Base-by-base conservation (phyloP, 1,140 invertebrate species). In the Heterodera schachtii region DNA sequence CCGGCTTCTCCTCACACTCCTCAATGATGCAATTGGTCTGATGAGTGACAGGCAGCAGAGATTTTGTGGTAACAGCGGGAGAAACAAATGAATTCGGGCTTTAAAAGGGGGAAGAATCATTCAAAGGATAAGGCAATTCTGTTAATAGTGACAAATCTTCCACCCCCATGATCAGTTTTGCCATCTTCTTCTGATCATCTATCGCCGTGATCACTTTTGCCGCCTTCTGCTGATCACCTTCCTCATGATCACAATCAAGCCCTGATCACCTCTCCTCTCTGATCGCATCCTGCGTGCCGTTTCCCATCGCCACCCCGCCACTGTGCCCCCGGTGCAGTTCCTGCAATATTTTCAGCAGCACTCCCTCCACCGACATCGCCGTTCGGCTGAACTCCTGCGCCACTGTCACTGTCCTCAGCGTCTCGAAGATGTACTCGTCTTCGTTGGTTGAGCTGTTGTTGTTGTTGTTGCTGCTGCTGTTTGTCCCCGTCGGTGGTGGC, bases 351-450 rank as follows among this genome's bases (percentile, higher is more conserved):
- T 89, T 90, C 73, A 86, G 70, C 66, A 89, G 76, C 49, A 89
- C 80, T 49, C 88, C 88, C 82, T 89, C 88, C 13, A 90, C 88
- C 13, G 83, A 87, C 85, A 89, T 87, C 11, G 89, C 86, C 13
- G 84, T 86, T 80, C 82, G 73, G 31, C 73, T 84, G 81, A 88
- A 88, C 66, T 88, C 86, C 46, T 87, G 81, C 31, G 80, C 78
- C n/a, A 75, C 85, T 19, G 79, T 47, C 11, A 86, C 81, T 13
- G 88, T 88, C 44, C 76, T 49, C 46, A 89, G 85, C 13, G 89
- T 89, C 70, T 88, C 84, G 49, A 80, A 83, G 69, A 89, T 89
- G 79, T 88, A 89, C n/a, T 90, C 87, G 79, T 89, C 88, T 82
- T 89, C 88, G 70, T 89, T 83, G 43, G 76, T 67, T 9, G 82